Base-by-base conservation (phyloP, 2,797 vertebrate genomes). In the Dallia pectoralis region DNA sequence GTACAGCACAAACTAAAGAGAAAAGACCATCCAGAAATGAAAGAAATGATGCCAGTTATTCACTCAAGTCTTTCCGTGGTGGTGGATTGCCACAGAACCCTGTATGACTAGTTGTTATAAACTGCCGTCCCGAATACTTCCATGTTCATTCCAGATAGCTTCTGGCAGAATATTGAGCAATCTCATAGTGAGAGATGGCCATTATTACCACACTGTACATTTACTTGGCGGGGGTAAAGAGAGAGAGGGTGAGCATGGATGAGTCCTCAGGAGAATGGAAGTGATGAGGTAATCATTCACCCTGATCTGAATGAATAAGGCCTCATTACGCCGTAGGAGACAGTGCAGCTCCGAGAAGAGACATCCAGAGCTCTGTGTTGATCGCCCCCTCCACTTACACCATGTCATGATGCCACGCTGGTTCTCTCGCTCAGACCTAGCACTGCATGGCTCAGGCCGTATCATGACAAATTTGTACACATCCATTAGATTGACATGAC, bases 281-380 rank as follows among this genome's bases (percentile, higher is more conserved):
- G 90, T 89, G 88, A 93, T 91, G 88, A 92, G 87, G 83, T 91
- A 90, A 91, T 92, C 91, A 91, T 91, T 92, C 88, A 91, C 87
- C 89, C 89, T 89, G 86, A 91, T 93, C 89, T 90, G 89, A 91
- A 93, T 92, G 90, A 90, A 91, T 91, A 89, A 90, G 88, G 85
- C 87, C 88, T 91, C 90, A 89, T 91, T 93, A 92, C 85, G 82
- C 82, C 88, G 86, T 85, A 80, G 14, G 87, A 88, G 87, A 84
- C 83, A 67, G 77, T 84, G 85, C 86, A 78, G 85, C 59, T 67
- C 56, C 79, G 63, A 29, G 79, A 82, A 87, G 78, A 84, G 82
- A 88, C 53, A 74, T 78, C 87, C 85, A 30, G 33, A 64, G 25
- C 70, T 74, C 81, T 49, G 76, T 78, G 82, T 76, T 76, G 86